A percentile compares a stretch with the other conserved stretches of the same genome.
Evolutionary conservation across 2,113 vertebrate genomes (phyloP).

Genomic region (Ptilonorhynchus violaceus): DNA sequence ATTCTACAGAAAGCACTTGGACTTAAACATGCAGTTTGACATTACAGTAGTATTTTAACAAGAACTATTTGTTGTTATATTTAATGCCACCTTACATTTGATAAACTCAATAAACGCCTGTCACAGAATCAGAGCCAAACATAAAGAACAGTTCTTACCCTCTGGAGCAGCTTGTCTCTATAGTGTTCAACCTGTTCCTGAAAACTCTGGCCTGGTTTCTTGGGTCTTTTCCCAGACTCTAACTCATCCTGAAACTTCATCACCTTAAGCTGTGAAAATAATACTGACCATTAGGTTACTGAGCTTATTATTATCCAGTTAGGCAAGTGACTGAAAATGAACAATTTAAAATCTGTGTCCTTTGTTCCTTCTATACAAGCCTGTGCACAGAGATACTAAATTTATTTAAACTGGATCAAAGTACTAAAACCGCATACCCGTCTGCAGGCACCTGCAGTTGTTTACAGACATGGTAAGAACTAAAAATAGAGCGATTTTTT

Average conservation of each 20-base stretch:
- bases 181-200: slow-evolving; percentile 99
- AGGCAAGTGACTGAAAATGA: slow-evolving; percentile 10
- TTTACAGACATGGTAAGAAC: neutral
- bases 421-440: neutral
- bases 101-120: neutral
- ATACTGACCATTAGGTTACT: slow-evolving; percentile 53
- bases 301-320: neutral
- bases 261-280: slow-evolving; percentile 89
- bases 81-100: neutral
- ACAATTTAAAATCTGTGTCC: neutral
- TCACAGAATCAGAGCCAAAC: slow-evolving; percentile 9
- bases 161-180: slow-evolving; percentile 94
- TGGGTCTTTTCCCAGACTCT: slow-evolving; percentile 95
- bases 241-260: slow-evolving; percentile 99
- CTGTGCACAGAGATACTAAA: neutral
- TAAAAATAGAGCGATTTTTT: slow-evolving; percentile 19
- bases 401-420: neutral
- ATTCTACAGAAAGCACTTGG: neutral
- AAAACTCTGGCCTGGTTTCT: slow-evolving; percentile 93
- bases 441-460: slow-evolving; percentile 13
- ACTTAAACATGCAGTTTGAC: neutral
- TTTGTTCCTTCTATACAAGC: neutral
- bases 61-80: neutral
- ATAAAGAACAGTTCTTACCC: slow-evolving; percentile 78
- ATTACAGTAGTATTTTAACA: neutral